phyloP scores from a whole-genome alignment of 2,113 vertebrate genomes.

The Pseudonaja textilis region DNA sequence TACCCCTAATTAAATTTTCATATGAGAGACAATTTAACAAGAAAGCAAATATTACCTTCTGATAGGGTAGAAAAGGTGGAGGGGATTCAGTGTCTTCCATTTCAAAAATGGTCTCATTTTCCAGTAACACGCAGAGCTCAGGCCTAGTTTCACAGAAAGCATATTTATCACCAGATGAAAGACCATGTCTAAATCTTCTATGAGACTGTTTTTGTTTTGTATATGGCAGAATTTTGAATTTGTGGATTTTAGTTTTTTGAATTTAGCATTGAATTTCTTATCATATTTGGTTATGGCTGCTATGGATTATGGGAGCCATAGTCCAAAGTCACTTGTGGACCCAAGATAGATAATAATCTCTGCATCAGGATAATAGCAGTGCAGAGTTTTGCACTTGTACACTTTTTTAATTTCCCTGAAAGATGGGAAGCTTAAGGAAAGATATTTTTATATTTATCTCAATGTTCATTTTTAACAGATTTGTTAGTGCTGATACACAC shows the following conservation, averaged over 20 bases:
- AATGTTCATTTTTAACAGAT: not conserved
- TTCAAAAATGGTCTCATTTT: slow-evolving; percentile 52
- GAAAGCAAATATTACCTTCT: slow-evolving; percentile 41
- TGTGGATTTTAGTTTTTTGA: not conserved
- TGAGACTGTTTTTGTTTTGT: not conserved
- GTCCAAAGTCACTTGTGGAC: not conserved
- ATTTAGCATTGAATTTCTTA: not conserved
- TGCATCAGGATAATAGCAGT: not conserved
- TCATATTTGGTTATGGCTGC: not conserved
- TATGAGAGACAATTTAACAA: not conserved
- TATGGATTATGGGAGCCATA: not conserved
- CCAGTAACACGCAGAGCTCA: slow-evolving; percentile 46
- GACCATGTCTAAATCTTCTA: not conserved
- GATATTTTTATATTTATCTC: not conserved
- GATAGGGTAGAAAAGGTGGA: slow-evolving; percentile 31
- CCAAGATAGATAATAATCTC: not conserved
- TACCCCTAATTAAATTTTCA: not conserved
- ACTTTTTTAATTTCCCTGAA: not conserved
- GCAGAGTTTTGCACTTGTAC: not conserved
- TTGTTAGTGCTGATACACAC: not conserved
- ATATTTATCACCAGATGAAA: not conserved
- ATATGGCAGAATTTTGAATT: not conserved
- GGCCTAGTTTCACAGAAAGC: not conserved
- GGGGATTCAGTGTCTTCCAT: not conserved
- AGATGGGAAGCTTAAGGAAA: not conserved